These are phyloP conservation scores for Mionectes olivaceus DNA, from an alignment of 2,797 vertebrate genomes.

Conservation along the genomic window DNA sequence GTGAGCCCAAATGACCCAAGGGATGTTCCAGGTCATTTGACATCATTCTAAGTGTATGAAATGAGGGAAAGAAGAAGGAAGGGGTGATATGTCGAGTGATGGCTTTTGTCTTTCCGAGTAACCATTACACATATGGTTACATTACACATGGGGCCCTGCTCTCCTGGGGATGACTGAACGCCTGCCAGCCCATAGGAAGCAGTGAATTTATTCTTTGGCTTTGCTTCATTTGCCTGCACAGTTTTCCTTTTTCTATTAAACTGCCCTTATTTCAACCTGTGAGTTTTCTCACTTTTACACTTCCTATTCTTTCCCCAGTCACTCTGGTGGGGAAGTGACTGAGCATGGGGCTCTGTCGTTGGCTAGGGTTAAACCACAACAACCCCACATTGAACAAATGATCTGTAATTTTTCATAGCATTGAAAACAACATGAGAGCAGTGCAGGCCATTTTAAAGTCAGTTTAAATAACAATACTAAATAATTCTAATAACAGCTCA, in stretches of 20 bases:
- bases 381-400: rapidly evolving
- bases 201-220: neutral
- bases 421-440: neutral
- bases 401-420: rapidly evolving
- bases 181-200: neutral
- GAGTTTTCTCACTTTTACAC: neutral
- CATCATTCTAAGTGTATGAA: neutral
- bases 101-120: neutral
- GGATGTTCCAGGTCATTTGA: neutral
- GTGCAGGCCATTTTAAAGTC: neutral
- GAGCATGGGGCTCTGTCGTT: neutral
- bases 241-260: neutral
- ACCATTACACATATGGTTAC: rapidly evolving
- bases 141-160: neutral
- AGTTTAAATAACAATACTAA: neutral
- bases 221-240: neutral
- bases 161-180: neutral
- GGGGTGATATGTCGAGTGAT: neutral
- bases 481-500: neutral
- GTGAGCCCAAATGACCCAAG: neutral
- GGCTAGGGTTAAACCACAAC: neutral
- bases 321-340: rapidly evolving
- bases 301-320: neutral
- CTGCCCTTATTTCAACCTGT: neutral
- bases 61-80: neutral